phyloP scores from a whole-genome alignment of 2,797 vertebrate species.

The Enteromius treurensis region DNA sequence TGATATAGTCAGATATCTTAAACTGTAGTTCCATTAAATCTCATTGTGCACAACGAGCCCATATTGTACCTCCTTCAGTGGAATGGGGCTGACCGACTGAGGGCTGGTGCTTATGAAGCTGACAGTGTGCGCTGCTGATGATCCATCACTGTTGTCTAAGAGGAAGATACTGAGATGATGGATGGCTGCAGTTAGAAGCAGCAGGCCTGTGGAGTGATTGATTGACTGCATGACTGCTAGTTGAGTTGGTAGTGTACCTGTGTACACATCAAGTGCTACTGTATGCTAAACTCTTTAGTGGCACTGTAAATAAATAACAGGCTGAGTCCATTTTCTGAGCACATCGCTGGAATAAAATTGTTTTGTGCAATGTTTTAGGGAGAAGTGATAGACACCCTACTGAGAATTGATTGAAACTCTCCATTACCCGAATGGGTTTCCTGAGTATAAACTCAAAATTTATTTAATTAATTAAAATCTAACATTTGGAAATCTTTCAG shows the following conservation, averaged over 20 bases:
- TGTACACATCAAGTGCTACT: constrained; percentile 31
- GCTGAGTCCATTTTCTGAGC: background rate
- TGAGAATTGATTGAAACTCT: background rate
- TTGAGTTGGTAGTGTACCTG: constrained; percentile 36
- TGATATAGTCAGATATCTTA: constrained; percentile 29
- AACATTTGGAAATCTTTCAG: background rate
- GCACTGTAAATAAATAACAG: constrained; percentile 7
- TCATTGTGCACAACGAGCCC: constrained; percentile 13
- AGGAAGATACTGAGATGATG: constrained; percentile 74
- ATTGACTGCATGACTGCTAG: constrained; percentile 47
- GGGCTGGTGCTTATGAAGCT: constrained; percentile 8
- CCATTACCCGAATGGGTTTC: background rate
- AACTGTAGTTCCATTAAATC: constrained; percentile 40
- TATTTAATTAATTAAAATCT: background rate
- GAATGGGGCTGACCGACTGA: background rate
- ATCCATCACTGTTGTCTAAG: constrained; percentile 76
- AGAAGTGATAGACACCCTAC: background rate
- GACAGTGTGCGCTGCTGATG: constrained; percentile 63
- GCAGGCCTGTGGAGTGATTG: constrained; percentile 40
- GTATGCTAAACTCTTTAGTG: constrained; percentile 18
- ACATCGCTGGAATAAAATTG: background rate
- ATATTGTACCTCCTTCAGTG: constrained; percentile 24
- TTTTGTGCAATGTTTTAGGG: background rate
- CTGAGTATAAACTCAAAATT: background rate
- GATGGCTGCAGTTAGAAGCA: constrained; percentile 65